Evolutionary conservation across 2,113 vertebrate species (phyloP).

Genomic region (Gobius niger): DNA sequence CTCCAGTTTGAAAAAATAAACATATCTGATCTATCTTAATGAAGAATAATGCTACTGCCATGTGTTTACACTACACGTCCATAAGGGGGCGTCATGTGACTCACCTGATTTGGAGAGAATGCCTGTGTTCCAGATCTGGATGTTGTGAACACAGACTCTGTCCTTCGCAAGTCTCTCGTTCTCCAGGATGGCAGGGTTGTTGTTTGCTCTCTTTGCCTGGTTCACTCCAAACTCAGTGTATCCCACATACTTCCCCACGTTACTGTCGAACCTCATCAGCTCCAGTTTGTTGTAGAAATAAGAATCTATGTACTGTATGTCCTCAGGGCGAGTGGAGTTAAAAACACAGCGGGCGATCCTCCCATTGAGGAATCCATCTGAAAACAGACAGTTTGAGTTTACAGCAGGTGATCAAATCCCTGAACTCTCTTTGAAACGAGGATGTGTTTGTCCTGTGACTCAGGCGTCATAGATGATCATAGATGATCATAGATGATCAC

Average conservation of each 20-base stretch:
- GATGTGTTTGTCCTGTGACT: no score
- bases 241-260: not conserved
- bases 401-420: no score
- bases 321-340: not conserved
- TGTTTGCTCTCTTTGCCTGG: not conserved
- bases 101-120: not conserved
- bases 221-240: not conserved
- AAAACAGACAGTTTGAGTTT: not conserved
- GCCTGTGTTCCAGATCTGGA: not conserved
- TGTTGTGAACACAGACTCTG: not conserved
- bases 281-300: not conserved
- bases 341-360: not conserved
- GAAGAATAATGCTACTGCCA: no score
- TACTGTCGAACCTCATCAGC: not conserved
- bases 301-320: not conserved
- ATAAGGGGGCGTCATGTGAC: not conserved
- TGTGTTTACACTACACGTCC: not conserved
- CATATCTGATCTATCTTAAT: no score
- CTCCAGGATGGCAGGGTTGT: not conserved
- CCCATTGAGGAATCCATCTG: not conserved
- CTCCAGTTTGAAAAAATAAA: no score
- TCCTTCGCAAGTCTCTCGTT: not conserved
- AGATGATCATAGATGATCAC: no score
- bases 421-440: no score
- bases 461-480: no score